Evolutionary conservation across 2,888 invertebrate species (phyloP), one percentile per base, ranked within the genome.

Genomic region (Zaprionus bogoriensis): DNA sequence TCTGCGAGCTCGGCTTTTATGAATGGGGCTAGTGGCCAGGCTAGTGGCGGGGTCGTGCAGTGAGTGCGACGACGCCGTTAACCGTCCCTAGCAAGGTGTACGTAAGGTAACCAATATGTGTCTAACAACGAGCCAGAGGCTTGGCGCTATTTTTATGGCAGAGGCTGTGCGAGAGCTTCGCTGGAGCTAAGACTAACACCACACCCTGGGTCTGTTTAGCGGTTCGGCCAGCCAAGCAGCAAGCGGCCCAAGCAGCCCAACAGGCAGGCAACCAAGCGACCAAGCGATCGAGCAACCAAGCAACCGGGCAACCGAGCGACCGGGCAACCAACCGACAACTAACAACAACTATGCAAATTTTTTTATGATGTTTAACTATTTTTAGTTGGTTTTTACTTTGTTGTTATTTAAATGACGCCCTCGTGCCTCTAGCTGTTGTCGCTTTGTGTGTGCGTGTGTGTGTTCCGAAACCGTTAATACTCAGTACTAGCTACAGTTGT

Each of bases 331-430:
- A 74, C 52, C 74, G 77, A 77, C 73, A 76, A 74, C 87, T 83
- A 87, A 68, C 74, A 83, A 74, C 79, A 76, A 74, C 87, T 83
- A 83, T 83, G 87, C 80, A 83, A 83, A 83, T 81, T 87, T 76
- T 76, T 74, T 84, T 85, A 78, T 75, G 73, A 72, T 78, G 86
- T 74, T 78, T 82, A 79, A 82, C 73, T 76, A 87, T 87, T 85
- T 82, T 87, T 87, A 87, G 86, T 78, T 73, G 57, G 60, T 67
- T 79, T 74, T 72, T 67, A 67, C 54, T 54, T 77, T 85, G 82
- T 85, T 85, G 85, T 87, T 82, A 87, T 82, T 80, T 87, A 84
- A 80, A 80, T 80, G 73, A 77, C 65, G 82, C 69, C 73, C 77
- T 65, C 69, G 72, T 74, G 74, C 60, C 60, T 44, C 73, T 63